Conservation (phyloP, 92 coral and sea anemone genomes). For the Isaurus tuberculatus region DNA sequence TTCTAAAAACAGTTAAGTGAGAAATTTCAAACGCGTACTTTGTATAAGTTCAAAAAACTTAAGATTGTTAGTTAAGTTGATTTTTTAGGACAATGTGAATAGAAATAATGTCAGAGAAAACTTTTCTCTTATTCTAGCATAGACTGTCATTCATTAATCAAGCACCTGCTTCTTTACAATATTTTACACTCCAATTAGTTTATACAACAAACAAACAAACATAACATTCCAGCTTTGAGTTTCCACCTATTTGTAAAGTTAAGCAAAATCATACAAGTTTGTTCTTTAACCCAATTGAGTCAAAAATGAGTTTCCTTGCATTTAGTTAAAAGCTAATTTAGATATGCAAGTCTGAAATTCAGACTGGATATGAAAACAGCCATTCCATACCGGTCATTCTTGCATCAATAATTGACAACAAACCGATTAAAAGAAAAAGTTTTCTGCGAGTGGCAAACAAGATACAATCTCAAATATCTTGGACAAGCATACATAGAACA, state of each 20-base stretch:
- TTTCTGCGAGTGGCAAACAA: neutral
- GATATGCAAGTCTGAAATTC: neutral
- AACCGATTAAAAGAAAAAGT: neutral
- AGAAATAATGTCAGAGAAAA: no score
- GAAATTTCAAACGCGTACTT: no score
- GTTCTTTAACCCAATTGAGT: neutral
- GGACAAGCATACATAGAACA: neutral
- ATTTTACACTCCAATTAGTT: slow-evolving; percentile 12
- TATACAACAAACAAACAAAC: neutral
- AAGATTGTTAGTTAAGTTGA: no score
- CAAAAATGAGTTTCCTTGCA: neutral
- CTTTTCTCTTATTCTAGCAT: neutral
- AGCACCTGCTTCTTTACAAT: neutral
- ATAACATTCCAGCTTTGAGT: neutral
- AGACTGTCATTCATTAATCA: neutral
- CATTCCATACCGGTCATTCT: neutral
- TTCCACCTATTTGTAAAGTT: neutral
- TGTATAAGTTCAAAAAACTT: no score
- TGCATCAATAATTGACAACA: neutral
- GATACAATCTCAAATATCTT: neutral
- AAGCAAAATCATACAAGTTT: neutral
- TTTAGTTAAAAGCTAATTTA: neutral
- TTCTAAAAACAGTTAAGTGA: no score
- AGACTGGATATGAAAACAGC: neutral
- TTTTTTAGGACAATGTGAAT: no score